phyloP scores from a whole-genome alignment of 2,797 vertebrate species.

The Alcedo atthis region DNA sequence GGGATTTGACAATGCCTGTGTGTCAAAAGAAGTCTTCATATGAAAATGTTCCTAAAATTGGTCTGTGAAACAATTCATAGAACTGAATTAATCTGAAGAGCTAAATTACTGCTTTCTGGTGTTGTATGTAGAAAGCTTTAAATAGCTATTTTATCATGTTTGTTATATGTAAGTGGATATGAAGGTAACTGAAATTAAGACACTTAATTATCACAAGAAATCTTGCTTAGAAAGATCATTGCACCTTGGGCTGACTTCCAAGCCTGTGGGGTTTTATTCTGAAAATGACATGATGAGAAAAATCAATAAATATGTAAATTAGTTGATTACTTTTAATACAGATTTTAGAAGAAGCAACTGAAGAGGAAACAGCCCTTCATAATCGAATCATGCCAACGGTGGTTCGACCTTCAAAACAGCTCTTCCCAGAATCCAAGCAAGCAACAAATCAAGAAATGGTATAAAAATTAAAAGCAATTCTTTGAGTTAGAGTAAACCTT shows the following conservation, averaged over 20 bases:
- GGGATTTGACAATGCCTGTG: neutral
- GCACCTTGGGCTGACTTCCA: neutral
- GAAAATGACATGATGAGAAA: neutral
- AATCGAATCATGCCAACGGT: constrained; percentile 97
- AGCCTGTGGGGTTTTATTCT: neutral
- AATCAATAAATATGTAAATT: neutral
- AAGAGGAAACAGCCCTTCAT: constrained; percentile 96
- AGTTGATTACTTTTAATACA: constrained; percentile 48
- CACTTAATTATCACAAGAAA: neutral
- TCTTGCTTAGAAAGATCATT: neutral
- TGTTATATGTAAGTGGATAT: neutral
- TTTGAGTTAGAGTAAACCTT: neutral
- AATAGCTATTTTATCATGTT: too few relatives aligned
- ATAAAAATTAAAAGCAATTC: neutral
- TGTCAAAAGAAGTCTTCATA: neutral
- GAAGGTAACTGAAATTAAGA: neutral
- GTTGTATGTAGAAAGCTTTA: neutral
- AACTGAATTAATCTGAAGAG: neutral
- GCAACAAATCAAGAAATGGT: constrained; percentile 90
- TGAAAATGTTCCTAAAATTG: neutral
- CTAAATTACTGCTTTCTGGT: neutral
- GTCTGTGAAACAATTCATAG: neutral
- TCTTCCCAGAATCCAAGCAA: constrained; percentile 81
- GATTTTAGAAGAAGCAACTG: constrained; percentile 96
- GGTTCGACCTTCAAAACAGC: constrained; percentile 92